Percentiles rank a stretch among this genome's conserved stretches.
These are phyloP conservation scores for Atta texana DNA, from an alignment of 1,140 invertebrate species.

Conservation along the genomic window DNA sequence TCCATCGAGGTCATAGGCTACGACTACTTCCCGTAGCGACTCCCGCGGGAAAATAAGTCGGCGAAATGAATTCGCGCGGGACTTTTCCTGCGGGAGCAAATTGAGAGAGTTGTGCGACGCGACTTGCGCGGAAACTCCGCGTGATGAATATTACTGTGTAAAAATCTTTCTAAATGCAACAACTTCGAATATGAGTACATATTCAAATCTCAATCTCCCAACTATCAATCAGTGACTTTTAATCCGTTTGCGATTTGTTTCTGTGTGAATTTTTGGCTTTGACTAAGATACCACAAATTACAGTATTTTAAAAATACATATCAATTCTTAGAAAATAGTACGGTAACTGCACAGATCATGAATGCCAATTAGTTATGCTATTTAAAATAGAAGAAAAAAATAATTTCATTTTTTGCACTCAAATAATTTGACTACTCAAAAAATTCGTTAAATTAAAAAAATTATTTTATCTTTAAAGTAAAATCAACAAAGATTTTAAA, in stretches of 20 bases:
- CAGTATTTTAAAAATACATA: background rate
- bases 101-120: constrained; percentile 60
- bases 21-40: constrained; percentile 23
- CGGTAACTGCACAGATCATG: constrained; percentile 30
- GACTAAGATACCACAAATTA: background rate
- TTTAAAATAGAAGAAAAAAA: constrained; percentile 76
- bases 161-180: background rate
- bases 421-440: constrained; percentile 79
- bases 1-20: constrained; percentile 56
- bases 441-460: constrained; percentile 80
- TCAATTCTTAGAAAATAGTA: background rate
- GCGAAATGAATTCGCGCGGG: constrained; percentile 67
- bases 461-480: constrained; percentile 48
- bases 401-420: constrained; percentile 72
- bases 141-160: constrained; percentile 10
- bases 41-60: constrained; percentile 55
- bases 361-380: constrained; percentile 72
- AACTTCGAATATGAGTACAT: background rate
- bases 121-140: constrained; percentile 15
- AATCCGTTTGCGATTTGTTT: background rate
- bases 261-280: background rate
- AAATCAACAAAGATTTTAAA: constrained; percentile 38
- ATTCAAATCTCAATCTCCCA: background rate
- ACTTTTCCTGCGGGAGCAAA: constrained; percentile 67
- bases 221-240: background rate